Evolutionary conservation across 1,140 invertebrate genomes (phyloP), one percentile per base, ranked within the genome.

Genomic region (Solenopsis fugax): DNA sequence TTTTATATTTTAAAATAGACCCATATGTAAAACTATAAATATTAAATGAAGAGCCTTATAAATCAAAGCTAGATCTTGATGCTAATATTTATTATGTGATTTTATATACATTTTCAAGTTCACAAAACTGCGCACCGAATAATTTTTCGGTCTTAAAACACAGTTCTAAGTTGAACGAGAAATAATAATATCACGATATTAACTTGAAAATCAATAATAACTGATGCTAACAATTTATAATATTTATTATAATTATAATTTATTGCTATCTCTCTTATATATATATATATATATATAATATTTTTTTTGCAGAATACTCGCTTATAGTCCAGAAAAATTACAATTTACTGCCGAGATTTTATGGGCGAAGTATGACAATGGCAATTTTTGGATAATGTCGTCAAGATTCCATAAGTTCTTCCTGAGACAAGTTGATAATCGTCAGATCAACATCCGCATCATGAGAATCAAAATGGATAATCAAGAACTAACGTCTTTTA

Each of bases 371-470:
- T 95, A 96, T 0, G 97, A 98, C 92, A 96, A 96, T 10, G 96
- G 96, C 4, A 96, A 96, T 21, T 92, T 98, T 7, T 98, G 97
- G 97, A 93, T 96, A 0, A 93, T 98, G 2, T 96, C 97, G 1
- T 96, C 97, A 0, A 96, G 97, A 75, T 97, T 98, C 94, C 97
- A 98, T 88, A 97, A 97, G 80, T 98, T 97, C 95, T 98, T 98
- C 95, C 93, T 96, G 45, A 96, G 96, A 88, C 96, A 96, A 64
- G 94, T 97, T 3, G 96, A 96, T 88, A 82, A 94, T 0, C 93
- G 94, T 50, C 97, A 97, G 73, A 93, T 96, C 4, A 97, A 97
- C 91, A 95, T 97, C 45, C 95, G 97, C 54, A 95, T 97, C 16
- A 92, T 97, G 71, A 95, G 96, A 52, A 93, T 97, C 41, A 89